Conservation (phyloP, 2,888 invertebrate species). For the Oscheius onirici region DNA sequence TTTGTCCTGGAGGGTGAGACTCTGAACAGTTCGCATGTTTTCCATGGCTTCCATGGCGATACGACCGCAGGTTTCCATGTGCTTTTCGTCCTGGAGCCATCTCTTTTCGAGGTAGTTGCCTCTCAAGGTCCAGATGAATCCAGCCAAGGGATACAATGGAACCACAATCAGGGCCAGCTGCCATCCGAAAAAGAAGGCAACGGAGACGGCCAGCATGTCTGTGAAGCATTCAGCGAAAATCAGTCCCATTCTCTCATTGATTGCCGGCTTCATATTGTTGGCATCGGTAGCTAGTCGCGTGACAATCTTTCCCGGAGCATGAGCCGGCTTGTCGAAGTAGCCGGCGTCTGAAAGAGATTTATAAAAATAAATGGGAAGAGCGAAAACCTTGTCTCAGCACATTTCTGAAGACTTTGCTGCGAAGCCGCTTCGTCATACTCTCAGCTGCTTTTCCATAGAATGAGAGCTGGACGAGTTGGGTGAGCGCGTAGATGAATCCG, state of each 20-base stretch:
- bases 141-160: conserved; percentile 72
- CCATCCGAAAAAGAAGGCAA: conserved; percentile 74
- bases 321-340: conserved; percentile 74
- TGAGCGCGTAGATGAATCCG: background rate
- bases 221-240: conserved; percentile 72
- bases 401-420: conserved; percentile 72
- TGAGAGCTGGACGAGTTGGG: conserved; percentile 49
- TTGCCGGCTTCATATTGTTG: conserved; percentile 73
- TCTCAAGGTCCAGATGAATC: conserved; percentile 72
- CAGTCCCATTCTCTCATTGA: conserved; percentile 73
- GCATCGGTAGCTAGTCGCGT: conserved; percentile 74
- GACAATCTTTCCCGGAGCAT: conserved; percentile 72
- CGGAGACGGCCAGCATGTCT: conserved; percentile 72
- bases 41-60: conserved; percentile 73
- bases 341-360: conserved; percentile 61
- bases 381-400: conserved; percentile 72
- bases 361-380: no score
- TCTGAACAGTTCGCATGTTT: conserved; percentile 73
- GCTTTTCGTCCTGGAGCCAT: conserved; percentile 73
- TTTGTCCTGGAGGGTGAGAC: conserved; percentile 72
- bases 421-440: conserved; percentile 71
- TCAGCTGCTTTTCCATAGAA: conserved; percentile 72
- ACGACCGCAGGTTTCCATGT: conserved; percentile 71
- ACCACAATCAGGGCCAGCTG: conserved; percentile 72
- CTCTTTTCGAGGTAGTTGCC: conserved; percentile 73